phyloP scores from a whole-genome alignment of 2,113 vertebrate species.

The Siniperca knerii region DNA sequence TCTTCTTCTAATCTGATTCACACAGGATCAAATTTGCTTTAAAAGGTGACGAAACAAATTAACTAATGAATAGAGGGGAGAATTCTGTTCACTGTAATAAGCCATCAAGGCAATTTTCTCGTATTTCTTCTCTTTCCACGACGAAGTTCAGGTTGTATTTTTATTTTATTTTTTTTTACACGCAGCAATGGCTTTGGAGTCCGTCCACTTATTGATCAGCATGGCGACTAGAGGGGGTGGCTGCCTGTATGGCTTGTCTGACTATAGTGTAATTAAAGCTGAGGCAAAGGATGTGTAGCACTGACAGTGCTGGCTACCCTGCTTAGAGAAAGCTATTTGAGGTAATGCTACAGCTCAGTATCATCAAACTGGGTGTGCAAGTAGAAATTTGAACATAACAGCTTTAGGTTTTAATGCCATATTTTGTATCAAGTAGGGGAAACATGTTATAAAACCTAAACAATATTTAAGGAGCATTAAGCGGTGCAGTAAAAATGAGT shows the following conservation, averaged over 20 bases:
- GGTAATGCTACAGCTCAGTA: conserved; percentile 30
- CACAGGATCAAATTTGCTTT: conserved; percentile 14
- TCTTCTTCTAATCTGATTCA: neutral
- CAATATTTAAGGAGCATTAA: conserved; percentile 24
- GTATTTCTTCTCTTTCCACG: conserved; percentile 6
- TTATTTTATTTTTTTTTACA: conserved; percentile 24
- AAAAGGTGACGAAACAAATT: conserved; percentile 27
- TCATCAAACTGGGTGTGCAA: conserved; percentile 28
- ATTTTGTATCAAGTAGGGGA: conserved; percentile 17
- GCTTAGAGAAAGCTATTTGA: conserved; percentile 33
- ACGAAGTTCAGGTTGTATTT: conserved; percentile 28
- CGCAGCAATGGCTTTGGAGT: conserved; percentile 54
- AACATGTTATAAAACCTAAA: neutral
- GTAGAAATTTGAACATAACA: neutral
- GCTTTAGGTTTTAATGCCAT: conserved; percentile 33
- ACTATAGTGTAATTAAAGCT: conserved; percentile 74
- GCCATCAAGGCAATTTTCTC: conserved; percentile 11
- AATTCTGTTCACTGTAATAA: neutral
- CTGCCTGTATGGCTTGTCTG: conserved; percentile 53
- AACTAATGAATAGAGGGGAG: conserved; percentile 19
- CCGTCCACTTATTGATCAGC: conserved; percentile 67
- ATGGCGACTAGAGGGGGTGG: conserved; percentile 43
- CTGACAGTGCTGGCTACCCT: conserved; percentile 30
- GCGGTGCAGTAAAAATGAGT: conserved; percentile 21
- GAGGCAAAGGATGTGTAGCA: conserved; percentile 57